Base-by-base conservation (phyloP, 92 coral and sea anemone species). In the Epizoanthus scotinus region DNA sequence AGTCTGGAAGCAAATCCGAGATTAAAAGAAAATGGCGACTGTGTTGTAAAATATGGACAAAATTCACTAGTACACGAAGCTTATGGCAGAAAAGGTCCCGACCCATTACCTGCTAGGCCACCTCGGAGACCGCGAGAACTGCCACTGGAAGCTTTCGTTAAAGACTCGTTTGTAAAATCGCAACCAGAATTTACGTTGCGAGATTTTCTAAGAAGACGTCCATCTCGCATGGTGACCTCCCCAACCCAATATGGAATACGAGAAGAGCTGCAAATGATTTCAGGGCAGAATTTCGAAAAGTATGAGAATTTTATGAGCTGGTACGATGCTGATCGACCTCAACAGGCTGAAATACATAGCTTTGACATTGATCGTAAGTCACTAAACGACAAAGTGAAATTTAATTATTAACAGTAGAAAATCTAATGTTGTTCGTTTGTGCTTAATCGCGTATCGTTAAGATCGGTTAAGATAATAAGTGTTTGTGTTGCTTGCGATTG, bases 161-260 rank as follows among this genome's bases (percentile, higher is more conserved):
- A 85, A 44, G 95, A 89, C 50, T 84, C 94, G 17, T 93, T 93
- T 70, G 80, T 63, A 9, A 87, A 82, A 79, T 87, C 93, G 22
- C 93, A 91, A 29, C 98, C 98, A 34, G 87, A 85, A 54, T 95
- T 95, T 70, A 95, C 98, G 14, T 69, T 95, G 34, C 87, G 78
- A 67, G 91, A 93, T 63, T 91, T 95, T 49, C 73, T 85, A 10
- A 79, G 64, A 69, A 87, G 88, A 82, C 68, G 84, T 40, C 90
- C 92, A 4, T 85, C 91, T 10, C 88, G 92, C 2, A 73, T 78
- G 27, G 78, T 50, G 0, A 77, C 86, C 70, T 90, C 82, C 12
- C 67, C 78, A 62, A 31, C 56, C 0, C 90, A 82, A 52, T 72
- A 86, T 0, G 26, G 60, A 13, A 47, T 25, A 21, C 24, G n/a